Evolutionary conservation across 2,888 invertebrate species (phyloP).

Genomic region (Nebria salina): DNA sequence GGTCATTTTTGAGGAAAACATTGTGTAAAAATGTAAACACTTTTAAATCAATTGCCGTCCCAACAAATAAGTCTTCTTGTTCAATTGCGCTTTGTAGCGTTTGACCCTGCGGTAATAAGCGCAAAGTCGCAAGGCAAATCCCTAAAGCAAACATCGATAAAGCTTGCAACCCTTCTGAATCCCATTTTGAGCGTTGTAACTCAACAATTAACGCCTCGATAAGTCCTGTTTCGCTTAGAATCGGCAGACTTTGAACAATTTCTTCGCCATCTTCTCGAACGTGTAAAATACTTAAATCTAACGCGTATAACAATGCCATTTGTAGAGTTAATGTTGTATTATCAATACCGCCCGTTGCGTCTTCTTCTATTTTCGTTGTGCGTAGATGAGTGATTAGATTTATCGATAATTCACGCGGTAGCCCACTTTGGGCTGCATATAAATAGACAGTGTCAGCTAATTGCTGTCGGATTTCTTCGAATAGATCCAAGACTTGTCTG

Average conservation of each 20-base stretch:
- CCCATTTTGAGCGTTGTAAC: slow-evolving; percentile 65
- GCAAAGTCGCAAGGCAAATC: slow-evolving; percentile 72
- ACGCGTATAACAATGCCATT: slow-evolving; percentile 84
- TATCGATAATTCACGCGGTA: slow-evolving; percentile 67
- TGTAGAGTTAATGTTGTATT: slow-evolving; percentile 81
- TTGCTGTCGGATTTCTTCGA: slow-evolving; percentile 76
- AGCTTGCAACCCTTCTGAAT: slow-evolving; percentile 68
- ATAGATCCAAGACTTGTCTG: slow-evolving; percentile 78
- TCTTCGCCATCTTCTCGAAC: slow-evolving; percentile 81
- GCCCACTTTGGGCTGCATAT: slow-evolving; percentile 78
- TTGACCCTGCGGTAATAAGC: slow-evolving; percentile 68
- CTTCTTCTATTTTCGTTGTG: slow-evolving; percentile 60
- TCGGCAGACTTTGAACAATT: slow-evolving; percentile 73
- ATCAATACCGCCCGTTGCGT: slow-evolving; percentile 78
- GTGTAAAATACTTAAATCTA: slow-evolving; percentile 83
- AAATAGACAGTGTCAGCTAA: slow-evolving; percentile 80
- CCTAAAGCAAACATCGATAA: slow-evolving; percentile 76
- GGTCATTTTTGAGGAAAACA: slow-evolving; percentile 74
- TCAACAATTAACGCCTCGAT: slow-evolving; percentile 67
- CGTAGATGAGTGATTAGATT: slow-evolving; percentile 45
- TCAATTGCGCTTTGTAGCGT: slow-evolving; percentile 70
- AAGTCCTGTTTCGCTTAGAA: slow-evolving; percentile 70
- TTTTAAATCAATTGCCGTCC: slow-evolving; percentile 79
- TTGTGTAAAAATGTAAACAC: slow-evolving; percentile 84
- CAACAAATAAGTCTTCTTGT: slow-evolving; percentile 83